Percentiles rank a stretch among this genome's conserved stretches.
These are phyloP conservation scores for Zygogramma bicolorata DNA, from an alignment of 2,888 invertebrate species.

Conservation along the genomic window DNA sequence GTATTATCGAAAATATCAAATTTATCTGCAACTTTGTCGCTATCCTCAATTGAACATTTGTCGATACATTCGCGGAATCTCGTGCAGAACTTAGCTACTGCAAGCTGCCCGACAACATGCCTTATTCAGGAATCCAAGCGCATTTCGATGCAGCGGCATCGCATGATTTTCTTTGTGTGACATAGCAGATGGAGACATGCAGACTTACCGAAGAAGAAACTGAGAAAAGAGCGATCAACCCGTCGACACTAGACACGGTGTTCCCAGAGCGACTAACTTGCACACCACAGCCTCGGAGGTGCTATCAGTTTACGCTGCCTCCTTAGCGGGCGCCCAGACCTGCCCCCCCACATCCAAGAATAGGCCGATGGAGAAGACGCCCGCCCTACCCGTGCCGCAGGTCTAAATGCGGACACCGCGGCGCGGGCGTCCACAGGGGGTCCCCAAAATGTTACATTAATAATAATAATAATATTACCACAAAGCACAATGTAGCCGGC, in stretches of 20 bases:
- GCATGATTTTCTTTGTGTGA: background rate
- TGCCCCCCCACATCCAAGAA: conserved; percentile 55
- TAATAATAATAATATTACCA: too few species aligned
- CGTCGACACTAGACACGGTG: conserved; percentile 55
- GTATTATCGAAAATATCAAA: too few species aligned
- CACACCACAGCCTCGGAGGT: conserved; percentile 49
- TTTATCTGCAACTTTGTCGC: too few species aligned
- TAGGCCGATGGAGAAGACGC: conserved; percentile 50
- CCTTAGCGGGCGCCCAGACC: conserved; percentile 57
- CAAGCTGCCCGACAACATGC: too few species aligned
- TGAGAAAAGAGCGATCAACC: conserved; percentile 45
- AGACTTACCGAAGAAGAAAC: conserved; percentile 41
- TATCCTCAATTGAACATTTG: too few species aligned
- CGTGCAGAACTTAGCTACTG: too few species aligned
- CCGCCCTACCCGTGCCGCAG: conserved; percentile 13
- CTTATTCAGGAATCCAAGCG: background rate
- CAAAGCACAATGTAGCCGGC: too few species aligned
- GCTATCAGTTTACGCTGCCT: conserved; percentile 60
- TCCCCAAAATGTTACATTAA: conserved; percentile 17
- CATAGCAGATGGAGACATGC: background rate
- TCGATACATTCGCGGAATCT: too few species aligned
- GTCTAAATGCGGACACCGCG: conserved; percentile 42
- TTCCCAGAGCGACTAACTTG: conserved; percentile 59
- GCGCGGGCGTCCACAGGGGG: background rate
- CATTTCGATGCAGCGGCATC: too few species aligned